phyloP scores from a whole-genome alignment of 2,888 invertebrate species.

The Halictus quadricinctus region DNA sequence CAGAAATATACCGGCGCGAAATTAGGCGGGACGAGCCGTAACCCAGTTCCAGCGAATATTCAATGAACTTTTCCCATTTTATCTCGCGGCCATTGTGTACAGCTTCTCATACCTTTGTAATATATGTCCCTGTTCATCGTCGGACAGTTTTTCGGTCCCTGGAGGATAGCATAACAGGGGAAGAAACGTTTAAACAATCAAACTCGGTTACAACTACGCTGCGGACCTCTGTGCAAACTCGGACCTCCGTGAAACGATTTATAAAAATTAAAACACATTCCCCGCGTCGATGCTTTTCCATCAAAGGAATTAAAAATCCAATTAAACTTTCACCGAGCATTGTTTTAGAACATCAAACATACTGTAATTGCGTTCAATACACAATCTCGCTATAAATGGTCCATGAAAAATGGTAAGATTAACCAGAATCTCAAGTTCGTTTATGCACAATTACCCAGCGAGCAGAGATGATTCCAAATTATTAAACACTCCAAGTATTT shows the following conservation, averaged over 20 bases:
- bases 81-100: conserved; percentile 17
- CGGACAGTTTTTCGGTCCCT: conserved; percentile 92
- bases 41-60: conserved; percentile 31
- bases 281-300: not conserved
- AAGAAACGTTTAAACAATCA: conserved; percentile 45
- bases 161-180: conserved; percentile 63
- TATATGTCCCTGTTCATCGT: conserved; percentile 96
- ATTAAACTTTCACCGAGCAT: not conserved
- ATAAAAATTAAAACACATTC: not conserved
- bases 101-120: conserved; percentile 88
- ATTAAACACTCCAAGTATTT: not conserved
- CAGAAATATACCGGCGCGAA: conserved; percentile 14
- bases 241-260: not conserved
- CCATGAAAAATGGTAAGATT: not conserved
- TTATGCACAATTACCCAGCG: not conserved
- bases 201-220: not conserved
- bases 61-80: conserved; percentile 57
- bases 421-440: not conserved
- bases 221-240: not conserved
- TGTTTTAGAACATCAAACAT: not conserved
- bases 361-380: not conserved
- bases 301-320: not conserved
- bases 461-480: not conserved
- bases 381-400: not conserved
- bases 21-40: conserved; percentile 14